Conservation (phyloP, 2,888 invertebrate genomes). For the Taenaris catops region DNA sequence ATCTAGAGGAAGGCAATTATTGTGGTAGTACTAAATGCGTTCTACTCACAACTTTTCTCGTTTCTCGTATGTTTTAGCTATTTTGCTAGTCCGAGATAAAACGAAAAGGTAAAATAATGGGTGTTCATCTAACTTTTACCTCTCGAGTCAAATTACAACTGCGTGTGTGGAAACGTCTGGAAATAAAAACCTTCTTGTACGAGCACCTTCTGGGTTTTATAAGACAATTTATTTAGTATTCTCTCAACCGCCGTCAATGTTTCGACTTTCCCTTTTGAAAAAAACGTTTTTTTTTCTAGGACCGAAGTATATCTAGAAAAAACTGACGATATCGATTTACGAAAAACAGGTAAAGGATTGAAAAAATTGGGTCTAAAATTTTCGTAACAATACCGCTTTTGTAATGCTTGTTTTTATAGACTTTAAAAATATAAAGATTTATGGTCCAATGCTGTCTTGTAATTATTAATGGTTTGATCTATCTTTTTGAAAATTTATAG, state of each 20-base stretch:
- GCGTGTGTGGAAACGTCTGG: slow-evolving; percentile 21
- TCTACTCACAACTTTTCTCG: slow-evolving; percentile 45
- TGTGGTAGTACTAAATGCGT: slow-evolving; percentile 41
- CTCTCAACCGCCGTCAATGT: slow-evolving; percentile 1
- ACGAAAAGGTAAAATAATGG: slow-evolving; percentile 31
- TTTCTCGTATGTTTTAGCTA: slow-evolving; percentile 34
- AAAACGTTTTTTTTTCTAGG: slow-evolving; percentile 31
- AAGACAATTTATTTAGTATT: slow-evolving; percentile 10
- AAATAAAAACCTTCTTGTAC: slow-evolving; percentile 12
- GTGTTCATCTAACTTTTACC: slow-evolving; percentile 29
- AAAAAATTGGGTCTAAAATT: slow-evolving; percentile 24
- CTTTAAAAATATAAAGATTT: neutral
- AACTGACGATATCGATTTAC: slow-evolving; percentile 26
- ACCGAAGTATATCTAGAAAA: slow-evolving; percentile 35
- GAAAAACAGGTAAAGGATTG: slow-evolving; percentile 18
- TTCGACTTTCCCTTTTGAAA: slow-evolving; percentile 61
- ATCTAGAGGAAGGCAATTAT: slow-evolving; percentile 49
- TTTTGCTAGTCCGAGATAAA: slow-evolving; percentile 30
- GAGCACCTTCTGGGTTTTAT: slow-evolving; percentile 11
- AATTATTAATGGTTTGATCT: too few relatives aligned
- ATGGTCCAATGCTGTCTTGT: too few relatives aligned
- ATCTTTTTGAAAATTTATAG: too few relatives aligned
- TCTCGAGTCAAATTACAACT: slow-evolving; percentile 26
- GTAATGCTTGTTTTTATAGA: slow-evolving; percentile 2
- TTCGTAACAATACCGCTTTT: slow-evolving; percentile 2